These are phyloP conservation scores for Probaryconus sp. DNA, from an alignment of 1,140 invertebrate genomes.

Conservation along the genomic window DNA sequence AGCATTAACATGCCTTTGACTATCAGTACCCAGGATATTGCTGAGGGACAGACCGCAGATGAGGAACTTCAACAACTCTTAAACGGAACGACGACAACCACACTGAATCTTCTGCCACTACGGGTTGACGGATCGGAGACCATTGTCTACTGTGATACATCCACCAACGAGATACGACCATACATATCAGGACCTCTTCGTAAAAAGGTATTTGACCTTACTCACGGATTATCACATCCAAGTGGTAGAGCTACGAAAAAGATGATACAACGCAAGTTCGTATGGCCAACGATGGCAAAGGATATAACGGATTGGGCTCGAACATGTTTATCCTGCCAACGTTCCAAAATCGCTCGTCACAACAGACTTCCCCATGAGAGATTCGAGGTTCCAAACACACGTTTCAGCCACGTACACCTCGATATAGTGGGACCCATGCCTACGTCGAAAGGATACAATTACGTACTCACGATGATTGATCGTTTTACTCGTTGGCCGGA, in stretches of 20 bases:
- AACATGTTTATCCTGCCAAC: conserved; percentile 54
- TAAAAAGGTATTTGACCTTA: conserved; percentile 49
- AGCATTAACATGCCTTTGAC: neutral
- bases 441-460: conserved; percentile 61
- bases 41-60: neutral
- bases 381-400: conserved; percentile 4
- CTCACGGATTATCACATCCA: conserved; percentile 63
- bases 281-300: conserved; percentile 60
- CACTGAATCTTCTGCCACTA: neutral
- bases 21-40: too few species aligned
- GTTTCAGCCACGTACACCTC: conserved; percentile 75
- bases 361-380: neutral
- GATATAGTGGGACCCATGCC: conserved; percentile 77
- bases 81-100: too few species aligned
- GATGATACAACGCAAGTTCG: conserved; percentile 45
- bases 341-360: conserved; percentile 62
- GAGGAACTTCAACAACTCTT: too few species aligned
- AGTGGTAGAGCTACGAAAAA: conserved; percentile 43
- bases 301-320: conserved; percentile 56
- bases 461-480: conserved; percentile 74
- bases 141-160: neutral
- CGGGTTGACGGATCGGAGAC: neutral
- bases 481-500: conserved; percentile 75
- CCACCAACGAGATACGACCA: conserved; percentile 7
- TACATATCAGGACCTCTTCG: conserved; percentile 55